Evolutionary conservation across 2,797 vertebrate genomes (phyloP), one percentile per base, ranked within the genome.

Genomic region (Labroides dimidiatus): DNA sequence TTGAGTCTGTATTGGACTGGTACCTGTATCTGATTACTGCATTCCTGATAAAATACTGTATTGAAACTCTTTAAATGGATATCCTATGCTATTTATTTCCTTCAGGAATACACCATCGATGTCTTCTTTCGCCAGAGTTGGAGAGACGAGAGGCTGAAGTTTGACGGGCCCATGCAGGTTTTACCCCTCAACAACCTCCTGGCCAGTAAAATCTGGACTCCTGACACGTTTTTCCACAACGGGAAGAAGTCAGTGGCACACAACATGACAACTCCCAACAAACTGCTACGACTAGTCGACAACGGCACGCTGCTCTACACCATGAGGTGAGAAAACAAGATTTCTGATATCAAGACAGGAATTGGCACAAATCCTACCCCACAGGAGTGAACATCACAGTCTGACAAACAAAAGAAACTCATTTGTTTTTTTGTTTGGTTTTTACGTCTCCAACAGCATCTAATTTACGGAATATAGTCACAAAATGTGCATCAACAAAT

Each of bases 241-340:
- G 97, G 98, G 57, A 99, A 99, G 94, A 99, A 99, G 83, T 99
- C 98, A 0, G 97, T 99, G 1, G 98, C 97, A 43, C 98, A 99
- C 88, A 99, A 99, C 85, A 99, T 99, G 97, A 99, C 98, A 1
- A 99, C 98, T 0, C 98, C 98, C 10, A 99, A 99, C 92, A 99
- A 99, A 77, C 93, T 99, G 27, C 94, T 99, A n/a, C 94, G 98
- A 59, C 93, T 99, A 75, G 96, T 98, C 39, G 97, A 99, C 93
- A 99, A 99, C 0, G 98, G 98, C 24, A 99, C 98, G 0, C 95
- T 99, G 15, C 95, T 99, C 52, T 99, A 99, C 82, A 99, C 98
- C 0, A 99, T 99, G 98, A 97, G 98, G 98, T 99, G 80, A 27
- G 24, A 27, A 27, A 27, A 6, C 24, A 27, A 27, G 6, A 6